Evolutionary conservation across 1,140 invertebrate species (phyloP), one percentile per base, ranked within the genome.

Genomic region (Wasmannia auropunctata): DNA sequence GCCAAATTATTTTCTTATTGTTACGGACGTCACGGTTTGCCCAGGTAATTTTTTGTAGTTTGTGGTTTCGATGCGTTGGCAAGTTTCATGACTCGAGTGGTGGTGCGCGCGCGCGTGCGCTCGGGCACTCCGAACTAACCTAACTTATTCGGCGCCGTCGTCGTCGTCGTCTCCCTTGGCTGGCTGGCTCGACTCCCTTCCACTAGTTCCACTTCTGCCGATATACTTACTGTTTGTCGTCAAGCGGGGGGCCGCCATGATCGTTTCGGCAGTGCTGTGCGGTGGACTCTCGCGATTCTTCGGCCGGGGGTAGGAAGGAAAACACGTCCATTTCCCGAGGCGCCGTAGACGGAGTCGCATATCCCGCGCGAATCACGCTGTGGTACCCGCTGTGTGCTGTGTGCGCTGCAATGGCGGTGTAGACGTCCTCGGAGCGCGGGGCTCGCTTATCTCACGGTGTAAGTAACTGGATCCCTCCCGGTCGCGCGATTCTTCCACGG

Each of bases 341-440:
- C 85, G 85, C 72, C 54, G 74, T 69, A 79, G 74, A 87, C 79
- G 79, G 76, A 76, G 77, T 85, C 87, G 89, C 60, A 67, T n/a
- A n/a, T 88, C 79, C 70, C 60, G 81, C 84, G 87, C 88, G 87
- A 88, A 88, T 88, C 89, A 91, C 91, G 87, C 90, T 80, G 90
- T n/a, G n/a, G n/a, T n/a, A n/a, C n/a, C n/a, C n/a, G n/a, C n/a
- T n/a, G n/a, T n/a, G n/a, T n/a, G n/a, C n/a, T n/a, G n/a, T n/a
- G n/a, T 90, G 87, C 87, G 76, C 86, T 87, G 87, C 90, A 91
- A 92, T 92, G 91, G 91, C 90, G 90, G 90, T 88, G 72, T 89
- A 87, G 85, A 65, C 81, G 25, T 65, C 49, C 31, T 84, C 58
- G 72, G 19, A 37, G 54, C 72, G 88, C 81, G 75, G 58, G 67